Percentiles rank a stretch among this genome's conserved stretches.
phyloP scores from a whole-genome alignment of 2,113 vertebrate species.

The Crotalus viridis region DNA sequence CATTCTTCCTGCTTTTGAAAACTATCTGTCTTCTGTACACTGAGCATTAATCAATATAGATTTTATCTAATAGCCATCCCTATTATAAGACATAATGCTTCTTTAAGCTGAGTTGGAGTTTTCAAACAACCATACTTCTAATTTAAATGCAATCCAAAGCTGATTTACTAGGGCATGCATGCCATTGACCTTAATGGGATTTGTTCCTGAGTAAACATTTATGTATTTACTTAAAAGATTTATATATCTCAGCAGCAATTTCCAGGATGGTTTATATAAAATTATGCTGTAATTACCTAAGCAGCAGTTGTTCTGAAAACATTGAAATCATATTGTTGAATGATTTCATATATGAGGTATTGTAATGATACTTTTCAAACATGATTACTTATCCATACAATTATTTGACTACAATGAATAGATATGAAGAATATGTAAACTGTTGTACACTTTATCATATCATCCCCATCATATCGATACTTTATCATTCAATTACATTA shows the following conservation, averaged over 20 bases:
- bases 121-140: conserved; percentile 5
- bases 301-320: background rate
- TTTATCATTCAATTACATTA: background rate
- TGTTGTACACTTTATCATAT: background rate
- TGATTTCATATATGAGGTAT: background rate
- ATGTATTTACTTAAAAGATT: background rate
- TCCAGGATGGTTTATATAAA: background rate
- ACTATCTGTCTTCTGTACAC: background rate
- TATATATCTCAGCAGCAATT: background rate
- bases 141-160: background rate
- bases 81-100: background rate
- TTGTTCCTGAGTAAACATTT: conserved; percentile 6
- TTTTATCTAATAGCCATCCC: background rate
- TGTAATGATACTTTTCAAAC: background rate
- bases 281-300: background rate
- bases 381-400: background rate
- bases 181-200: background rate
- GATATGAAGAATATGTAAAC: background rate
- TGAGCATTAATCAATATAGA: conserved; percentile 10
- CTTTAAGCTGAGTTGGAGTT: background rate
- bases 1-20: background rate
- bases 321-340: conserved; percentile 1
- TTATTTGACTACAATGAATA: background rate
- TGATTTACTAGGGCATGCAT: background rate
- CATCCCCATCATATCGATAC: background rate